These are phyloP conservation scores for Amblyjoppa fuscipennis DNA, from an alignment of 2,888 invertebrate genomes.

Conservation along the genomic window DNA sequence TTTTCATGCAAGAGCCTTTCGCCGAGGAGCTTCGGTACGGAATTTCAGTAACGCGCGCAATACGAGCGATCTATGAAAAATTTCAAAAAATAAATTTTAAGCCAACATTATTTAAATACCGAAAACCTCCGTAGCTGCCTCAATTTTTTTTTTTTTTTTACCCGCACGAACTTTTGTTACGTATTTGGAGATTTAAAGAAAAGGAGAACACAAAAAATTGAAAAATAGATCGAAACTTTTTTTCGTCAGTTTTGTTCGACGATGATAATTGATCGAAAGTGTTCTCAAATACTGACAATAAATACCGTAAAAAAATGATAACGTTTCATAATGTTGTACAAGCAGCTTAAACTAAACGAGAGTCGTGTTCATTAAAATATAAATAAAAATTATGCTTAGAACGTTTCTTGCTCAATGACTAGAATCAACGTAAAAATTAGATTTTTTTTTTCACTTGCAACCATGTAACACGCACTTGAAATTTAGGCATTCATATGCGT, in stretches of 20 bases:
- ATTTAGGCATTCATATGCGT: slow-evolving; percentile 44
- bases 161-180: slow-evolving; percentile 51
- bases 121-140: slow-evolving; percentile 18
- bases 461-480: not conserved
- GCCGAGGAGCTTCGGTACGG: not conserved
- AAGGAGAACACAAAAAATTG: not conserved
- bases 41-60: not conserved
- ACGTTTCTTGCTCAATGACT: slow-evolving; percentile 56
- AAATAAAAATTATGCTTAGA: slow-evolving; percentile 6
- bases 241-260: too few species aligned
- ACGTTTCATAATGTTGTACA: not conserved
- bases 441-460: slow-evolving; percentile 8
- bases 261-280: slow-evolving; percentile 3
- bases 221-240: not conserved
- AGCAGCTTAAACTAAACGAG: not conserved
- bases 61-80: slow-evolving; percentile 16
- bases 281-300: slow-evolving; percentile 26
- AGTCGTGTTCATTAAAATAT: not conserved
- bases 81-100: not conserved
- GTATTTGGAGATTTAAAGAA: slow-evolving; percentile 29
- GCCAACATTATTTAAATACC: slow-evolving; percentile 19
- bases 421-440: slow-evolving; percentile 51
- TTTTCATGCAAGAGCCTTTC: slow-evolving; percentile 7
- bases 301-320: slow-evolving; percentile 42
- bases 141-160: slow-evolving; percentile 41